These are phyloP conservation scores for Corella eumyota DNA, from an alignment of 23 tunicate genomes.

Conservation along the genomic window DNA sequence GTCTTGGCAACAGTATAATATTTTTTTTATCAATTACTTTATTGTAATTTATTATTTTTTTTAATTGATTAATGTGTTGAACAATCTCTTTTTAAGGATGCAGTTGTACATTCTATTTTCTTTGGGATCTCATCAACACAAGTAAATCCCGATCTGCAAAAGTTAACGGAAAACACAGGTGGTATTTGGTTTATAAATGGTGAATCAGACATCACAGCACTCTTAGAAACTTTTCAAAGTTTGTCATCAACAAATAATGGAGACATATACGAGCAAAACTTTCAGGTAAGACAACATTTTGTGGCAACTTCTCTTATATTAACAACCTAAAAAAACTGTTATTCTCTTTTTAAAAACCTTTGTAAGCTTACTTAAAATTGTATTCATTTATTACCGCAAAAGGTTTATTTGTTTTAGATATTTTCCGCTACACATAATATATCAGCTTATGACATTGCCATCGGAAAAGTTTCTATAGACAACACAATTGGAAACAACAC, in stretches of 20 bases:
- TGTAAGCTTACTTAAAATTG: no score
- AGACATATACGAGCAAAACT: constrained; percentile 12
- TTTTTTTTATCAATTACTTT: no score
- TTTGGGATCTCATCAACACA: constrained; percentile 8
- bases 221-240: constrained; percentile 19
- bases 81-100: constrained; percentile 6
- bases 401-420: no score
- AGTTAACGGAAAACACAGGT: constrained; percentile 4
- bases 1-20: no score
- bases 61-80: no score
- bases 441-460: neutral
- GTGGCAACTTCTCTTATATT: no score
- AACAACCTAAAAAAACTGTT: no score
- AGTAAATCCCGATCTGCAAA: constrained; percentile 7
- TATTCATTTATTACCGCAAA: no score
- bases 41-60: no score
- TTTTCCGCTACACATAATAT: no score
- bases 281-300: constrained; percentile 12
- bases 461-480: constrained; percentile 26
- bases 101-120: constrained; percentile 11
- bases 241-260: constrained; percentile 15
- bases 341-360: no score
- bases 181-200: constrained; percentile 10
- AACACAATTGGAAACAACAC: constrained; percentile 47
- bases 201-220: neutral